These are phyloP conservation scores for Tipula lateralis DNA, from an alignment of 2,888 invertebrate species.

Conservation along the genomic window DNA sequence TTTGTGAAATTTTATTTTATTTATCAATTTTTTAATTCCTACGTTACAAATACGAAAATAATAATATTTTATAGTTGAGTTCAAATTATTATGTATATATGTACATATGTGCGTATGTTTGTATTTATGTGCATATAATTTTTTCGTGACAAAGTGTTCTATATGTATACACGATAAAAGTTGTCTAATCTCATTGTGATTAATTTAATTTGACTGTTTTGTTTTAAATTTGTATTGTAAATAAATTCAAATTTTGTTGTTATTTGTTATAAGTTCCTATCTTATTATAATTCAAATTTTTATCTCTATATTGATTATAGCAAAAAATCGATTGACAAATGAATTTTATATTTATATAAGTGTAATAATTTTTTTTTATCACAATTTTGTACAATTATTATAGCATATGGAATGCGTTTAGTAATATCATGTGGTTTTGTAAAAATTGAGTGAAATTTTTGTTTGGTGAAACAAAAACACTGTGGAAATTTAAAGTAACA, in stretches of 20 bases:
- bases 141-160: neutral
- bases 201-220: neutral
- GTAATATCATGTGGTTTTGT: neutral
- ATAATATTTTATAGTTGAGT: too few relatives aligned
- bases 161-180: neutral
- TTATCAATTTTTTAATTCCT: neutral
- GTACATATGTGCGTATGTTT: neutral
- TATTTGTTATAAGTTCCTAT: neutral
- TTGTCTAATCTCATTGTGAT: neutral
- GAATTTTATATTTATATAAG: neutral
- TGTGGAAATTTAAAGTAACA: neutral
- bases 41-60: neutral
- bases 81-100: neutral
- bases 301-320: neutral
- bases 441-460: neutral
- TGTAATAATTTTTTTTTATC: neutral
- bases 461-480: neutral
- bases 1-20: neutral
- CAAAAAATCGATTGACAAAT: conserved; percentile 7
- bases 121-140: neutral
- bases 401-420: neutral
- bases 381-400: neutral
- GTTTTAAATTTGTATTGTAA: neutral
- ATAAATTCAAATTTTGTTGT: neutral
- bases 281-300: neutral